Base-by-base conservation (phyloP, 2,797 vertebrate species). In the Peromyscus aztecus region DNA sequence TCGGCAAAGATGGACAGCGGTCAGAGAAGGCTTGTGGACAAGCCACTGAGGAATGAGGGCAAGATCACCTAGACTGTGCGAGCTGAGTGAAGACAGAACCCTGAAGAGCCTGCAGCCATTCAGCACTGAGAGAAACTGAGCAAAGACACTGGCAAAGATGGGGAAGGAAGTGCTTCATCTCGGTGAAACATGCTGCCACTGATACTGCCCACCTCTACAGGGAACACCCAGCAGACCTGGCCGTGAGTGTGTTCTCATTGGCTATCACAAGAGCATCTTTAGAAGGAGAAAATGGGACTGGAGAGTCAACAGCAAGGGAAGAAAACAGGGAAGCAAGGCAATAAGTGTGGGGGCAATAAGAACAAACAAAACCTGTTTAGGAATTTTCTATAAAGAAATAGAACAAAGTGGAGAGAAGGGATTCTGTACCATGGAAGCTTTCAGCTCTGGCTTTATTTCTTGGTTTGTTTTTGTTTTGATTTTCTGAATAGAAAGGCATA, bases 201-300 rank as follows among this genome's bases (percentile, higher is more conserved):
- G 63, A 43, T 4, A 7, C 40, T 34, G 34, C 8, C 49, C 24
- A 4, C 7, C 3, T 31, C 76, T 76, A 23, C 27, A 4, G 0
- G 11, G 31, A 52, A 6, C 4, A 10, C 10, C 63, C 34, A 4
- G 4, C 2, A 0, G 12, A n/a, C 37, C 24, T n/a, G 71, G 29
- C 40, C 17, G 8, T 12, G 40, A 49, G 12, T 11, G 1, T 21
- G 17, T 65, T 23, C 85, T 49, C 61, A 40, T 52, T 46, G 40
- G 67, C 12, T 27, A 17, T 63, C 73, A 43, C 31, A 23, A 21
- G 40, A 78, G 71, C 27, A 6, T 89, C 59, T 86, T 75, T 76
- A 75, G 43, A 69, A 69, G 55, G 55, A 82, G 49, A 57, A 96
- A 89, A 14, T 27, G 46, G n/a, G 8, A 2, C 6, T n/a, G 11